Conservation (phyloP, 2,113 vertebrate genomes). For the Hystrix cristata region DNA sequence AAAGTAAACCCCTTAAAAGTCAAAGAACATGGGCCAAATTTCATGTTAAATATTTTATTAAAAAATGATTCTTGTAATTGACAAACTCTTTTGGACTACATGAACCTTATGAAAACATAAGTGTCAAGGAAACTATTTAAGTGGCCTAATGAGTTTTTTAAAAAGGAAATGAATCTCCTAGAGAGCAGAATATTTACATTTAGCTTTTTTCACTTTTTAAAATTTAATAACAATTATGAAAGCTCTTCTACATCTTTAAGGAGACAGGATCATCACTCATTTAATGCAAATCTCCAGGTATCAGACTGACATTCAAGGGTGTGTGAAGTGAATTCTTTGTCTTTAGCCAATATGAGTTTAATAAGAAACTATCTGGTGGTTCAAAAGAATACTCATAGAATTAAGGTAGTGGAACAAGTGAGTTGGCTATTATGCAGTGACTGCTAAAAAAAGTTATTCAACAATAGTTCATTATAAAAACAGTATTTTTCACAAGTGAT, state of each 20-base stretch:
- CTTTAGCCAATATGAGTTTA: conserved; percentile 33
- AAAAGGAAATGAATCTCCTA: neutral
- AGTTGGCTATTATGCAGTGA: conserved; percentile 65
- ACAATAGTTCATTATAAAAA: conserved; percentile 85
- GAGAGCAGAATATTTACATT: conserved; percentile 21
- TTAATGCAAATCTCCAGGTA: conserved; percentile 54
- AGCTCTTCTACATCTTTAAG: conserved; percentile 38
- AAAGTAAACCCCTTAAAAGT: conserved; percentile 20
- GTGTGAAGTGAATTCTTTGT: conserved; percentile 50
- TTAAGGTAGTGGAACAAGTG: conserved; percentile 41
- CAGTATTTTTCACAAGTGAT: conserved; percentile 71
- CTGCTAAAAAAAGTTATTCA: conserved; percentile 82
- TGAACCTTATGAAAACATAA: conserved; percentile 38
- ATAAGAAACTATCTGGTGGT: conserved; percentile 48
- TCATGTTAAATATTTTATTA: conserved; percentile 64
- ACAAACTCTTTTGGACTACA: neutral
- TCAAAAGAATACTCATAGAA: conserved; percentile 61
- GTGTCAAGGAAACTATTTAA: conserved; percentile 29
- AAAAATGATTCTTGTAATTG: conserved; percentile 30
- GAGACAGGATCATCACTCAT: neutral
- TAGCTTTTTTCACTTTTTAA: neutral
- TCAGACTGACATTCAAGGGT: conserved; percentile 18
- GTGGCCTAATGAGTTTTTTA: neutral
- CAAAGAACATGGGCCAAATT: conserved; percentile 55
- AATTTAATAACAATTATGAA: conserved; percentile 31